Percentiles rank a stretch among this genome's conserved stretches.
Evolutionary conservation across 2,113 vertebrate genomes (phyloP).

Genomic region (Peromyscus polionotus): DNA sequence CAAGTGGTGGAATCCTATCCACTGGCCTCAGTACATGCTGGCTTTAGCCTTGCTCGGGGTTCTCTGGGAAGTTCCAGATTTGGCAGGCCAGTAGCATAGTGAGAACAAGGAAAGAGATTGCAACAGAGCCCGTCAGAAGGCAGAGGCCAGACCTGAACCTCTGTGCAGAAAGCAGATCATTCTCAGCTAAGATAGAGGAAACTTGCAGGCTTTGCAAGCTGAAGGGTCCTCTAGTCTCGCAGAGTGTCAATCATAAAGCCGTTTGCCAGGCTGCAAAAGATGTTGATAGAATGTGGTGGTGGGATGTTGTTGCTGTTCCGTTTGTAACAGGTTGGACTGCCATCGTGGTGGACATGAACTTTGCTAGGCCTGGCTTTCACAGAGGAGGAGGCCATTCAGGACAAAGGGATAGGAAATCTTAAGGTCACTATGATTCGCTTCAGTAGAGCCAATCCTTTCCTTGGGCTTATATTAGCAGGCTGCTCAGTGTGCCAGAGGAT

Average conservation of each 20-base stretch:
- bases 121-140: background rate
- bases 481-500: conserved; percentile 32
- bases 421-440: background rate
- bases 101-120: background rate
- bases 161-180: background rate
- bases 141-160: background rate
- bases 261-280: background rate
- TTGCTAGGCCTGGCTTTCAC: background rate
- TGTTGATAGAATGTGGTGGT: background rate
- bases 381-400: background rate
- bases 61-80: background rate
- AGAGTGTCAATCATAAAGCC: background rate
- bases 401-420: background rate
- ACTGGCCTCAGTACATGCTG: background rate
- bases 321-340: background rate
- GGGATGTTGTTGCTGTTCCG: background rate
- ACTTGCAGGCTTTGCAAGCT: background rate
- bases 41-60: background rate
- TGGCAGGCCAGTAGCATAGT: background rate
- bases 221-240: background rate
- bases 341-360: background rate
- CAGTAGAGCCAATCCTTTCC: background rate
- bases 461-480: background rate
- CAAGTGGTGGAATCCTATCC: background rate
- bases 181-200: background rate